Conservation (phyloP, 1,140 invertebrate genomes). For the Drosophila orena region DNA sequence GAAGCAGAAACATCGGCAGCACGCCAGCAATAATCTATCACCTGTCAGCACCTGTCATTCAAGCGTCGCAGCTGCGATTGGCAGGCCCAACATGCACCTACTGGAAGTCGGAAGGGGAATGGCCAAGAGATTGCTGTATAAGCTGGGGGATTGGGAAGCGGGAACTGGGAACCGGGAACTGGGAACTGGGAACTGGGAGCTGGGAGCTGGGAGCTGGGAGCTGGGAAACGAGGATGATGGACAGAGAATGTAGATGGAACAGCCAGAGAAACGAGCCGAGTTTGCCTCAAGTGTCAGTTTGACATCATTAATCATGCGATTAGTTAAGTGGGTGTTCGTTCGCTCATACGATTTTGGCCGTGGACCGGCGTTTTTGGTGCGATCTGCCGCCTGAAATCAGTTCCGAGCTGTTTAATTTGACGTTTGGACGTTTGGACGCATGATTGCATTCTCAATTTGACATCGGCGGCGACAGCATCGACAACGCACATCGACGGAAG, state of each 20-base stretch:
- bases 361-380: constrained; percentile 3
- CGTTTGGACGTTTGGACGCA: constrained; percentile 81
- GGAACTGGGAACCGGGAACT: not conserved
- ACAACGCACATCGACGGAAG: constrained; percentile 17
- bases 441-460: constrained; percentile 81
- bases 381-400: constrained; percentile 63
- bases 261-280: not conserved
- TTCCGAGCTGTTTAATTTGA: constrained; percentile 84
- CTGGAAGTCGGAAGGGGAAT: constrained; percentile 21
- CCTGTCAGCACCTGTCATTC: constrained; percentile 85
- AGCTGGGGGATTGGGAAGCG: not conserved
- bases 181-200: not conserved
- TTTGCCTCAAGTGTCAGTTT: constrained; percentile 73
- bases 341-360: constrained; percentile 35
- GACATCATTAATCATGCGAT: constrained; percentile 84
- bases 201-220: not conserved
- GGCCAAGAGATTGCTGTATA: not conserved
- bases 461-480: constrained; percentile 35
- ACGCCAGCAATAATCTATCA: constrained; percentile 83
- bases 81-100: constrained; percentile 65
- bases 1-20: constrained; percentile 27
- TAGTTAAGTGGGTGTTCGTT: constrained; percentile 84
- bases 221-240: not conserved
- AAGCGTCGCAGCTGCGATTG: constrained; percentile 82
- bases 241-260: not conserved